phyloP scores from a whole-genome alignment of 2,797 vertebrate genomes.

The Fringilla coelebs region DNA sequence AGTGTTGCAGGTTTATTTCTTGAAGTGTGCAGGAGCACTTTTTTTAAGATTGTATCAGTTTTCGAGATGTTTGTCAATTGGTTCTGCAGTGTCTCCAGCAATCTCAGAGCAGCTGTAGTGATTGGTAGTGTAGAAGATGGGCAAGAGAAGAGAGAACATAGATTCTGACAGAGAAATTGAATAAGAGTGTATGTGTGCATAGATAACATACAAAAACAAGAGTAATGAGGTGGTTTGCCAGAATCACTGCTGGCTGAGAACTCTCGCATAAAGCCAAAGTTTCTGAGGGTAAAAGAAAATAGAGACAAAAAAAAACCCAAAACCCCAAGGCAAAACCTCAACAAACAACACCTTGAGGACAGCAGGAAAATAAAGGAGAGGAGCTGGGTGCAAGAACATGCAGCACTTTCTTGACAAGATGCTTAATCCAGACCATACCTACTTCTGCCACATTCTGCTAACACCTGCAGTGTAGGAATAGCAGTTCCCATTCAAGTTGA shows the following conservation, averaged over 20 bases:
- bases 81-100: neutral
- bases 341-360: neutral
- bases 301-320: neutral
- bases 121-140: neutral
- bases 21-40: neutral
- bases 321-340: neutral
- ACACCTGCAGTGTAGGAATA: neutral
- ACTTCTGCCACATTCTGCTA: neutral
- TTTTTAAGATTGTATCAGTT: neutral
- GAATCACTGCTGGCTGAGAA: neutral
- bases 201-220: neutral
- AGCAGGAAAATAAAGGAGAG: neutral
- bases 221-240: neutral
- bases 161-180: neutral
- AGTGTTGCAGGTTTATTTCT: neutral
- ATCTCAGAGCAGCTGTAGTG: neutral
- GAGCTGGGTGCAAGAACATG: neutral
- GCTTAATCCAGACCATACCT: neutral
- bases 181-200: neutral
- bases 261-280: neutral
- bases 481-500: neutral
- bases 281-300: neutral
- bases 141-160: neutral
- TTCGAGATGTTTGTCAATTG: neutral
- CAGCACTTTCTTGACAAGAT: neutral